These are phyloP conservation scores for Crocuta crocuta DNA, from an alignment of 2,113 vertebrate genomes.

Conservation along the genomic window DNA sequence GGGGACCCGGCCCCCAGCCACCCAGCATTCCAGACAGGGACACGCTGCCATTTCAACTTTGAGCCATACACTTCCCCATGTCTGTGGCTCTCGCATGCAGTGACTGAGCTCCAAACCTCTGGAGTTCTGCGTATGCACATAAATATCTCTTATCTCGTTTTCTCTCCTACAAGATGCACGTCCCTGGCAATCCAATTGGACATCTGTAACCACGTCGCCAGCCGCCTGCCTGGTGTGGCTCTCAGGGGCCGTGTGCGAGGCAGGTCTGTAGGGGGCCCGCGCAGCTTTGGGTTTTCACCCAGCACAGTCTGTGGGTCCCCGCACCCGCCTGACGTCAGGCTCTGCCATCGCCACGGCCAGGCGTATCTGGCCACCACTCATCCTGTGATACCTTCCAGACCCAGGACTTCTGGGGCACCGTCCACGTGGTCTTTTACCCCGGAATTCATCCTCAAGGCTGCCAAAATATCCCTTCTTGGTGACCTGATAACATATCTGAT, in stretches of 20 bases:
- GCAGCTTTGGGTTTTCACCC: neutral
- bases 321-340: neutral
- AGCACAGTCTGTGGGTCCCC: fast-evolving
- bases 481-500: neutral
- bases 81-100: neutral
- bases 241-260: neutral
- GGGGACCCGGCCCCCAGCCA: neutral
- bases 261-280: neutral
- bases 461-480: neutral
- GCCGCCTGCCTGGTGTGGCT: neutral
- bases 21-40: neutral
- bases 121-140: neutral
- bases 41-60: neutral
- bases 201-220: neutral
- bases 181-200: neutral
- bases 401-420: neutral
- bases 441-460: neutral
- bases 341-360: neutral
- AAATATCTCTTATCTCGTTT: neutral
- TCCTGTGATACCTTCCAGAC: neutral
- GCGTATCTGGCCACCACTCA: neutral
- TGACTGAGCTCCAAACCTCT: neutral
- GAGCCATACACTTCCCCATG: neutral
- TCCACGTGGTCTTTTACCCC: neutral
- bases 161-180: neutral